Conservation (phyloP, 2,797 vertebrate genomes). For the Borostomias antarcticus region DNA sequence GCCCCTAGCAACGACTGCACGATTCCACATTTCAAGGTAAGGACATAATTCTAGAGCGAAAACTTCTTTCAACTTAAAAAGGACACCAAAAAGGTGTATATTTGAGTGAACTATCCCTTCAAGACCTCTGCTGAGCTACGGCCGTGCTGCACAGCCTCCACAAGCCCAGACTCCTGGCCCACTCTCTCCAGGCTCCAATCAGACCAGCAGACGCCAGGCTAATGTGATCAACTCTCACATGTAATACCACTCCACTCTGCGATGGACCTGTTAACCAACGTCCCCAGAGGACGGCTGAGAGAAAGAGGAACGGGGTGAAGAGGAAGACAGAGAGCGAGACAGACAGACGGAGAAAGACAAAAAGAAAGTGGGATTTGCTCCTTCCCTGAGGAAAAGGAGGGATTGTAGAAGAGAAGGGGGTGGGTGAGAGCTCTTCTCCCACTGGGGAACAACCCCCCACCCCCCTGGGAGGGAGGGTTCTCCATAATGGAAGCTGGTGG, state of each 20-base stretch:
- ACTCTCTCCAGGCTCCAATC: conserved; percentile 25
- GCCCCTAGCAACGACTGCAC: background rate
- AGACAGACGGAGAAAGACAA: background rate
- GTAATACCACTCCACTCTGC: conserved; percentile 57
- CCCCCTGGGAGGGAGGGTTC: background rate
- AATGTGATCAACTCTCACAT: conserved; percentile 72
- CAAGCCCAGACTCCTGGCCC: background rate
- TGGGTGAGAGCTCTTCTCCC: too few species aligned
- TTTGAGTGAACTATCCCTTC: too few species aligned
- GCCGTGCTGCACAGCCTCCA: background rate
- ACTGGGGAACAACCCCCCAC: too few species aligned
- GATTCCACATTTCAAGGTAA: background rate
- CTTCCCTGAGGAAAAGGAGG: background rate
- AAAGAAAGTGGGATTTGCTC: background rate
- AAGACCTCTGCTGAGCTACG: background rate
- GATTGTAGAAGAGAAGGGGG: background rate
- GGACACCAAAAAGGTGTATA: too few species aligned
- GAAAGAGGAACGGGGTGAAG: background rate
- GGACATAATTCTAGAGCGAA: background rate
- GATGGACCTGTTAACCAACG: conserved; percentile 67
- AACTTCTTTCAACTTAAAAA: too few species aligned
- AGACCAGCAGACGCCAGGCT: conserved; percentile 64
- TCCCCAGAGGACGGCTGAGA: conserved; percentile 48
- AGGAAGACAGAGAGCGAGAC: conserved; percentile 2
- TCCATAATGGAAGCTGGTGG: conserved; percentile 14